A percentile compares a stretch with the other conserved stretches of the same genome.
phyloP scores from a whole-genome alignment of 2,797 vertebrate species.

The Periparus ater region DNA sequence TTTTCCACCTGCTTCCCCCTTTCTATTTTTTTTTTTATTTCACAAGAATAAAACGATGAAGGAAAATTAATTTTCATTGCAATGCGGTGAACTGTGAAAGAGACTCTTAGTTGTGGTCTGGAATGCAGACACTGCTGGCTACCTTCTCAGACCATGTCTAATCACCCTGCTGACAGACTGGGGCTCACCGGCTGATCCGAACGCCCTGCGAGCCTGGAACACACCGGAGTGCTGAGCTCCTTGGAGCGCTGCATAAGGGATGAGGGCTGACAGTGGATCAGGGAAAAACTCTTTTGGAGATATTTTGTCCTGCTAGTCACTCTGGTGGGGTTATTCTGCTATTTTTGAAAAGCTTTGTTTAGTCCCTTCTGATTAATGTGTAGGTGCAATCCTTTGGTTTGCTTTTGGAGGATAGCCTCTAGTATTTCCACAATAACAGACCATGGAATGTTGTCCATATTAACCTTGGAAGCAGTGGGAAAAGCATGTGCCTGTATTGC shows the following conservation, averaged over 20 bases:
- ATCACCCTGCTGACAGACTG: slow-evolving; percentile 66
- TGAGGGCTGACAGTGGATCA: neutral
- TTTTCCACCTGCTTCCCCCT: fast-evolving
- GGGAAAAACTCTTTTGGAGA: neutral
- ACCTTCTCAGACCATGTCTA: slow-evolving; percentile 63
- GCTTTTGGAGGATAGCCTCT: neutral
- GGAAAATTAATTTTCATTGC: slow-evolving; percentile 68
- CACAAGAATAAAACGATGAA: neutral
- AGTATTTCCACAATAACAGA: neutral
- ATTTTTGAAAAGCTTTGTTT: neutral
- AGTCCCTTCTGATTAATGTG: neutral
- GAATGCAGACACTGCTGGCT: slow-evolving; percentile 60
- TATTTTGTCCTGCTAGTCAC: neutral
- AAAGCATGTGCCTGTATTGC: neutral
- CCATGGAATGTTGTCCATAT: neutral
- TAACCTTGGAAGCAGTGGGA: neutral
- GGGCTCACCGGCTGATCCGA: neutral
- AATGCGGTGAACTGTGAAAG: slow-evolving; percentile 56
- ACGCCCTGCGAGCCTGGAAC: neutral
- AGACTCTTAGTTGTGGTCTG: slow-evolving; percentile 61
- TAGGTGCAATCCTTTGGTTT: neutral
- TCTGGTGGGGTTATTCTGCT: neutral
- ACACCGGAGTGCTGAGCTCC: fast-evolving
- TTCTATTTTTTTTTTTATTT: neutral
- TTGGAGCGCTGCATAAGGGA: neutral